Percentiles rank a stretch among this genome's conserved stretches.
These are phyloP conservation scores for Zaprionus vittiger DNA, from an alignment of 1,140 invertebrate genomes.

Conservation along the genomic window DNA sequence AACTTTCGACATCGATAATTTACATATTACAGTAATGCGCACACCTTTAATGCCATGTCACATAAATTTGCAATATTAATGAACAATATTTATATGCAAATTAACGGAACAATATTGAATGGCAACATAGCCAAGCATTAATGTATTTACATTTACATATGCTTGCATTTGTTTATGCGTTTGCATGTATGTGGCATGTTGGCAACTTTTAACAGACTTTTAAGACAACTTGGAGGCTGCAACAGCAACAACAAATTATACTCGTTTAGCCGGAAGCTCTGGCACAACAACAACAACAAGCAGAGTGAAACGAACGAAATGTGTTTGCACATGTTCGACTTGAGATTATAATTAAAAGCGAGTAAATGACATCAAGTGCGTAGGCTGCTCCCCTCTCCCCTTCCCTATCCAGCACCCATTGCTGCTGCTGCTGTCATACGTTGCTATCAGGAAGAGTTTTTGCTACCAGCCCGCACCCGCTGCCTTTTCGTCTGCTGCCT, in stretches of 20 bases:
- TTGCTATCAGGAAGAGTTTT: slow-evolving; percentile 40
- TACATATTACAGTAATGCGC: neutral
- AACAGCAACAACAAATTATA: slow-evolving; percentile 17
- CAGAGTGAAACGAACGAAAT: slow-evolving; percentile 18
- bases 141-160: slow-evolving; percentile 24
- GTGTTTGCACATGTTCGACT: slow-evolving; percentile 25
- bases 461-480: neutral
- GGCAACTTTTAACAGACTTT: slow-evolving; percentile 57
- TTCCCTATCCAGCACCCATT: too few species aligned
- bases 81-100: slow-evolving; percentile 54
- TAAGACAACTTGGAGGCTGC: slow-evolving; percentile 40
- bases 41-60: neutral
- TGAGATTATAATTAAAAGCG: slow-evolving; percentile 49
- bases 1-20: neutral
- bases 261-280: slow-evolving; percentile 54
- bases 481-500: neutral
- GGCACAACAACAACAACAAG: slow-evolving; percentile 1
- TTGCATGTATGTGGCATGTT: neutral
- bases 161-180: slow-evolving; percentile 18
- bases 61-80: slow-evolving; percentile 43
- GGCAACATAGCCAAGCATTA: neutral
- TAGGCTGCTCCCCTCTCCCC: neutral
- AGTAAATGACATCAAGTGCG: slow-evolving; percentile 3
- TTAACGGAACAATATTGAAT: neutral
- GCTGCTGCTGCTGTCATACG: neutral